A percentile compares a stretch with the other conserved stretches of the same genome.
These are phyloP conservation scores for Oryzias dopingdopingensis DNA, from an alignment of 2,797 vertebrate genomes.

Conservation along the genomic window DNA sequence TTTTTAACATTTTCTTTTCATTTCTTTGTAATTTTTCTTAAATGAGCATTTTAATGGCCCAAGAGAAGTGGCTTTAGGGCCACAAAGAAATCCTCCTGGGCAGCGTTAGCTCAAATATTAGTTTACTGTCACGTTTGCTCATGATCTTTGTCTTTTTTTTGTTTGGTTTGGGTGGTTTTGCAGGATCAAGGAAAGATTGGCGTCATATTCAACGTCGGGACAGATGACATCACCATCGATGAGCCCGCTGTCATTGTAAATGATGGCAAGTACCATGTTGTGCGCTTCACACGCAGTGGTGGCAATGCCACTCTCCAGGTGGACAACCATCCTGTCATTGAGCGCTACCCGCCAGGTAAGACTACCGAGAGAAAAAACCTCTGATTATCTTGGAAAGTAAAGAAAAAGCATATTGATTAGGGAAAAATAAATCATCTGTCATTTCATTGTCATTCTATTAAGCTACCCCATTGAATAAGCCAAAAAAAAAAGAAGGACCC, in stretches of 20 bases:
- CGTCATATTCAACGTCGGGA: constrained; percentile 95
- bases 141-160: not conserved
- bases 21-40: too few relatives aligned
- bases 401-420: constrained; percentile 33
- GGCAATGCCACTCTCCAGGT: constrained; percentile 95
- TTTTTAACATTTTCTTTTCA: too few relatives aligned
- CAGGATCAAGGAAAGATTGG: constrained; percentile 92
- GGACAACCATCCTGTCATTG: constrained; percentile 94
- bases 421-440: constrained; percentile 39
- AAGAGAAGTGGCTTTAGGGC: not conserved
- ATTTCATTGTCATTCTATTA: constrained; percentile 42
- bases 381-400: constrained; percentile 13
- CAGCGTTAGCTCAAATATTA: constrained; percentile 5
- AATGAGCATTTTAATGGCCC: too few relatives aligned
- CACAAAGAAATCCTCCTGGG: constrained; percentile 2
- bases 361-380: constrained; percentile 7
- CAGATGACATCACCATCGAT: constrained; percentile 92
- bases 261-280: constrained; percentile 95
- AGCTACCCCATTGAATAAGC: constrained; percentile 25
- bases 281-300: constrained; percentile 93
- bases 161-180: constrained; percentile 26
- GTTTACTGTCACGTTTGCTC: constrained; percentile 7
- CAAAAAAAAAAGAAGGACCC: not conserved
- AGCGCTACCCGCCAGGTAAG: constrained; percentile 95
- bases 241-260: constrained; percentile 89